Percentiles rank a stretch among this genome's conserved stretches.
Conservation (phyloP, 1,140 invertebrate genomes). For the Andricus grossulariae region DNA sequence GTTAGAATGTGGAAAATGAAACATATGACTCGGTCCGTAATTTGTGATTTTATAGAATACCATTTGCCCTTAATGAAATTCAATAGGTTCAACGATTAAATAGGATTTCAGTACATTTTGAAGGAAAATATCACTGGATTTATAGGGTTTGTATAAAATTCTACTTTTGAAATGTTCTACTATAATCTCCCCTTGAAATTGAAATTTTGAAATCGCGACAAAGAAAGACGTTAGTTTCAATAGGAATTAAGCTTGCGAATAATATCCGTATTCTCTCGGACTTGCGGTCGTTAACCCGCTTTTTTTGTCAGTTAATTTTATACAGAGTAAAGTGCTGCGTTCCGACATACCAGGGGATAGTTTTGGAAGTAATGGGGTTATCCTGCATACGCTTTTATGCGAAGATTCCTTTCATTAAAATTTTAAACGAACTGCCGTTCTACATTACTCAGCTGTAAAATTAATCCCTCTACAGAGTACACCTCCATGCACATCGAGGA, state of each 20-base stretch:
- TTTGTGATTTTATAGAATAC: no score
- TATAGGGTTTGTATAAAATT: no score
- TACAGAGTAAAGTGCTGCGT: slow-evolving; percentile 12
- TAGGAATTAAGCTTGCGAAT: neutral
- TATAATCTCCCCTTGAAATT: no score
- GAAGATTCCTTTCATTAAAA: slow-evolving; percentile 58
- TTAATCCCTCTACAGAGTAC: slow-evolving; percentile 41
- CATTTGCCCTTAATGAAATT: no score
- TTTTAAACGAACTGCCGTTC: slow-evolving; percentile 53
- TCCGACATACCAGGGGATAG: slow-evolving; percentile 32
- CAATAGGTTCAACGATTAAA: no score
- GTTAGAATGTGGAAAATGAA: no score
- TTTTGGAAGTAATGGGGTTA: slow-evolving; percentile 49
- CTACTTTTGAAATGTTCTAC: no score
- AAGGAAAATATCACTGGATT: no score
- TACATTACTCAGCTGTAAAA: slow-evolving; percentile 52
- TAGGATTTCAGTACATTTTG: no score
- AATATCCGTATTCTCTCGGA: neutral
- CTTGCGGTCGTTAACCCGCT: slow-evolving; percentile 7
- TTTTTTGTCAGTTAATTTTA: slow-evolving; percentile 30
- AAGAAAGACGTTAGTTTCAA: no score
- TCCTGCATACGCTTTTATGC: slow-evolving; percentile 49
- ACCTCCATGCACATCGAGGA: neutral
- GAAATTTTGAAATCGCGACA: no score
- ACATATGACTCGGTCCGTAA: no score